Conservation (phyloP, 2,797 vertebrate genomes). For the Acanthurus leucopareius region DNA sequence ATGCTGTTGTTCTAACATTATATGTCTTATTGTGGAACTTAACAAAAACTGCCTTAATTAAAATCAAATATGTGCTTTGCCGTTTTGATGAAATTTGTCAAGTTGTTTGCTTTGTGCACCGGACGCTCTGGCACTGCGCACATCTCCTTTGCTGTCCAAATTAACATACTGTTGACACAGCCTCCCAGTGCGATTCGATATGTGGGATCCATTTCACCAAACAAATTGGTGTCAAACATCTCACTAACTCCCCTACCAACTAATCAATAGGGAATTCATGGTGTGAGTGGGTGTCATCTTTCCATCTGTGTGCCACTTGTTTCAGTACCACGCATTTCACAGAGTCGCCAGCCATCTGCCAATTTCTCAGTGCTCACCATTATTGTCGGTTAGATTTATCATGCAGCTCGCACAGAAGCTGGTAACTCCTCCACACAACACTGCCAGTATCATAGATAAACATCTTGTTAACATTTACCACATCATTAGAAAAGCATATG, state of each 20-base stretch:
- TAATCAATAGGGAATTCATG: slow-evolving; percentile 72
- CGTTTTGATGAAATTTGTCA: slow-evolving; percentile 23
- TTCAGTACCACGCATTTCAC: slow-evolving; percentile 50
- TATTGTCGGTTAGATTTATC: slow-evolving; percentile 59
- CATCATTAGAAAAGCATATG: slow-evolving; percentile 54
- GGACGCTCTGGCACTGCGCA: slow-evolving; percentile 9
- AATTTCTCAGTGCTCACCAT: slow-evolving; percentile 45
- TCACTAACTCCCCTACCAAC: slow-evolving; percentile 53
- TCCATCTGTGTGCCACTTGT: slow-evolving; percentile 75
- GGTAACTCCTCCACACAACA: slow-evolving; percentile 55
- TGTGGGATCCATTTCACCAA: slow-evolving; percentile 63
- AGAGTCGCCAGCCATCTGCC: slow-evolving; percentile 71
- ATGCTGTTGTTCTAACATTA: not conserved
- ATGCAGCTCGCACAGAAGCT: slow-evolving; percentile 57
- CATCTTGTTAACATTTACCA: slow-evolving; percentile 66
- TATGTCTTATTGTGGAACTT: not conserved
- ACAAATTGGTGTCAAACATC: slow-evolving; percentile 71
- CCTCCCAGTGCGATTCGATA: slow-evolving; percentile 39
- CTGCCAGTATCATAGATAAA: slow-evolving; percentile 58
- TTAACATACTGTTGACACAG: slow-evolving; percentile 59
- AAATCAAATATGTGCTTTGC: slow-evolving; percentile 10
- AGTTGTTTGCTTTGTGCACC: slow-evolving; percentile 24
- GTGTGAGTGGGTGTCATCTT: slow-evolving; percentile 73
- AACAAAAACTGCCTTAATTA: slow-evolving; percentile 2
- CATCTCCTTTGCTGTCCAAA: slow-evolving; percentile 35